Base-by-base conservation (phyloP, 1,140 invertebrate genomes). In the Ceratosolen fusciceps region DNA sequence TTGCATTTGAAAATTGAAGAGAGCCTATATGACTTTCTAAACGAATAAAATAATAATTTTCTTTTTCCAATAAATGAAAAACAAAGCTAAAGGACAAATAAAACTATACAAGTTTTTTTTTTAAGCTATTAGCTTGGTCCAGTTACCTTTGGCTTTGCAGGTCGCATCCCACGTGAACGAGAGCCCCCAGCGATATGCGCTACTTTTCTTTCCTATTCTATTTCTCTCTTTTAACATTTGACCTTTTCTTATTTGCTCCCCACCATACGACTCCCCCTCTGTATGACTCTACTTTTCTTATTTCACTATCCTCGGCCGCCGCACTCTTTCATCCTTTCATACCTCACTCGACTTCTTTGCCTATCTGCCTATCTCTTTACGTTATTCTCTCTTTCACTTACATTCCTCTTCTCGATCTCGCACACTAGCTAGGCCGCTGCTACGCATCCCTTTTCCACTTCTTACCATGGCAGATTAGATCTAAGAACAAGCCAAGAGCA, bases 391-490 rank as follows among this genome's bases (percentile, higher is more conserved):
- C 10, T 31, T 31, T 26, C 16, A 1, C n/a, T 60, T 60, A 7
- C 12, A 16, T 26, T 56, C 24, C 12, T 37, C n/a, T 14, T 0
- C 31, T 73, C 21, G 8, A 26, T 58, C 31, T 10, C 14, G 29
- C 9, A 31, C 56, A 31, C 47, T 3, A 56, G 29, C 31, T 52
- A n/a, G 21, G 47, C 12, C 52, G 31, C 52, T 31, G 34, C 56
- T n/a, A n/a, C n/a, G n/a, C n/a, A n/a, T n/a, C n/a, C n/a, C n/a
- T 62, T 72, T 71, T 60, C 62, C 68, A 8, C 47, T 62, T 78
- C 54, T 78, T 78, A 60, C 47, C 26, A 9, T 47, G 67, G 14
- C 12, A 79, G 58, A 79, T 79, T 79, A 73, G 71, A 74, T 79
- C 77, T 74, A 37, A 43, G 24, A 67, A 79, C 56, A 47, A 79